Evolutionary conservation across 2,888 invertebrate genomes (phyloP).

Genomic region (Pachliopta kotzebuea): DNA sequence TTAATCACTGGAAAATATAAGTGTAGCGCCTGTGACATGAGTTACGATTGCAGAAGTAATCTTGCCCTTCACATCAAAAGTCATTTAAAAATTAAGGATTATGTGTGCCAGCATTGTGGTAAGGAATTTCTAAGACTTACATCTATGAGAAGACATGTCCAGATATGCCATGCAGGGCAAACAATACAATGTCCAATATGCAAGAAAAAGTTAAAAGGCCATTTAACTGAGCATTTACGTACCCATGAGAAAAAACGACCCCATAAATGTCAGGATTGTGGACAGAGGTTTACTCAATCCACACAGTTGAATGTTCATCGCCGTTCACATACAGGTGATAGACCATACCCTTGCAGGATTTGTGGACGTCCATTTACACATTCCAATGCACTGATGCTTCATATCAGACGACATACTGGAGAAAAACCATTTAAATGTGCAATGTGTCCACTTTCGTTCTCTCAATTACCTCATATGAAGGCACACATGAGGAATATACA

Average conservation of each 20-base stretch:
- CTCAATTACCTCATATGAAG: conserved; percentile 92
- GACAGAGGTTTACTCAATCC: conserved; percentile 89
- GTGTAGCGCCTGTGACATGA: conserved; percentile 86
- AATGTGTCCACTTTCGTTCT: conserved; percentile 86
- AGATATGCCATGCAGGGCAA: conserved; percentile 87
- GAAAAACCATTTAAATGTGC: conserved; percentile 90
- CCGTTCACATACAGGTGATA: conserved; percentile 90
- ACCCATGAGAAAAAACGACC: conserved; percentile 89
- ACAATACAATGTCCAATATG: conserved; percentile 90
- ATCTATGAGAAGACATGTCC: conserved; percentile 87
- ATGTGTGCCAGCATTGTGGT: conserved; percentile 89
- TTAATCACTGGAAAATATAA: conserved; percentile 85
- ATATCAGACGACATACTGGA: conserved; percentile 90
- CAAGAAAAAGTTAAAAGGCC: conserved; percentile 89
- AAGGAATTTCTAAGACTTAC: conserved; percentile 88
- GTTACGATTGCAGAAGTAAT: conserved; percentile 84
- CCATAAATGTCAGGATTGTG: conserved; percentile 89
- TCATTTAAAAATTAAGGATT: conserved; percentile 88
- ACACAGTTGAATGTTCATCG: conserved; percentile 92
- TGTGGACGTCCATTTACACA: conserved; percentile 90
- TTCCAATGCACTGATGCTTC: conserved; percentile 91
- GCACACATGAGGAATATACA: conserved; percentile 94
- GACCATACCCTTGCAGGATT: conserved; percentile 91
- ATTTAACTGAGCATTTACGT: conserved; percentile 90
- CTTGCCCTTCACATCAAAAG: conserved; percentile 83